Base-by-base conservation (phyloP, 1,140 invertebrate species). In the Cyclargus thomasi region DNA sequence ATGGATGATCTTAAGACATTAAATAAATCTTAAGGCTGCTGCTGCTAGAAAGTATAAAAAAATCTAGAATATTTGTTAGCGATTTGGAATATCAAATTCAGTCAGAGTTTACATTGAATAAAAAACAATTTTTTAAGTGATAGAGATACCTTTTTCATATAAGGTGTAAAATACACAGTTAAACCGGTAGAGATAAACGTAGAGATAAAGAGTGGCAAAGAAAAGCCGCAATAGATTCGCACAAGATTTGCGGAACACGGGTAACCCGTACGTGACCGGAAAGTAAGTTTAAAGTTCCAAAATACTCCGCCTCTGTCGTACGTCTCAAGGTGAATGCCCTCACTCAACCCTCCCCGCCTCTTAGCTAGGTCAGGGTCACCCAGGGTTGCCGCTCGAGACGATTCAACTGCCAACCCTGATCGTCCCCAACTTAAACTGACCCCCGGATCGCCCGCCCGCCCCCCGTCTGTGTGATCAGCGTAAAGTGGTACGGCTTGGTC, bases 291-390 rank as follows among this genome's bases (percentile, higher is more conserved):
- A 67, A 67, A 65, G 65, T 71, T 68, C 68, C 68, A 62, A 69
- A 67, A 69, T 70, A 65, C 74, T 71, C 75, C 69, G 75, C 72
- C 71, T 76, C 70, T 77, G 74, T 75, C 76, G 78, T 76, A 75
- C 73, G 81, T 83, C 82, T 84, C 80, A 86, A 86, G 85, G 85
- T 86, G 85, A 88, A 88, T 81, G 82, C 77, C 82, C 83, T 72
- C 71, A 76, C 77, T 77, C 76, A 80, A 76, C 77, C 83, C 84
- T 82, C 78, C 83, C 81, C 84, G 78, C 77, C 80, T 79, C 82
- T 84, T 84, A 81, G 78, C 80, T 84, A 84, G 85, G 82, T 84
- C 82, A 84, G 76, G 83, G 83, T 85, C 82, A 75, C 67, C 67
- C 75, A 77, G 79, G 39, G 39, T 11, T 47, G 39, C 11, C 39